Evolutionary conservation across 2,113 vertebrate genomes (phyloP), one percentile per base, ranked within the genome.

Genomic region (Ailurus styani): DNA sequence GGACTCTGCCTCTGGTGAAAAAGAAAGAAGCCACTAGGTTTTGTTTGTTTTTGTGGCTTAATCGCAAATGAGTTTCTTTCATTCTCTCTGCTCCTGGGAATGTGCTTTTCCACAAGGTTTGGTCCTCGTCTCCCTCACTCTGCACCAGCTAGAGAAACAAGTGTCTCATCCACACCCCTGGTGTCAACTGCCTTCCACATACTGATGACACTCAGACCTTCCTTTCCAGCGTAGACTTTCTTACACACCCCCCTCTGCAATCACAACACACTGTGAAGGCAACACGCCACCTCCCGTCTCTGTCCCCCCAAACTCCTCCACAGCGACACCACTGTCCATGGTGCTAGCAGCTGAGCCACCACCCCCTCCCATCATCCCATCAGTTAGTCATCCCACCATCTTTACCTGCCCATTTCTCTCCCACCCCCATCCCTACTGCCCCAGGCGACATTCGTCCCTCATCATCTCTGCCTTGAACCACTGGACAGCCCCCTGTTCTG

Each of bases 21-120:
- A 54, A 29, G 85, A 82, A 64, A 34, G 68, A 34, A 78, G 79
- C 12, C 0, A 21, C 31, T 45, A 15, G 18, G 55, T 91, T 54
- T 72, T 79, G 84, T 82, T 81, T 60, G 90, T 87, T 85, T 90
- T n/a, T 52, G 79, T 68, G 85, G 23, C 87, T 96, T 68, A 7
- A 4, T 72, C 5, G 1, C 42, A 34, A 31, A 91, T 15, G 70
- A 55, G 31, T 18, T 18, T 25, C 47, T 55, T 7, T 68, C 12
- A 2, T 57, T 81, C 54, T 7, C 60, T 37, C 29, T 17, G 1
- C 45, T 37, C 21, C 10, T 62, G 17, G 13, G 45, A 45, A 68
- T 64, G 23, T 60, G 17, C 37, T 73, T 23, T 52, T 64, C 40
- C 23, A 31, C 13, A 0, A 14, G 34, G 17, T 20, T 34, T 50